phyloP scores from a whole-genome alignment of 2,888 invertebrate genomes.

The Archips xylosteana region DNA sequence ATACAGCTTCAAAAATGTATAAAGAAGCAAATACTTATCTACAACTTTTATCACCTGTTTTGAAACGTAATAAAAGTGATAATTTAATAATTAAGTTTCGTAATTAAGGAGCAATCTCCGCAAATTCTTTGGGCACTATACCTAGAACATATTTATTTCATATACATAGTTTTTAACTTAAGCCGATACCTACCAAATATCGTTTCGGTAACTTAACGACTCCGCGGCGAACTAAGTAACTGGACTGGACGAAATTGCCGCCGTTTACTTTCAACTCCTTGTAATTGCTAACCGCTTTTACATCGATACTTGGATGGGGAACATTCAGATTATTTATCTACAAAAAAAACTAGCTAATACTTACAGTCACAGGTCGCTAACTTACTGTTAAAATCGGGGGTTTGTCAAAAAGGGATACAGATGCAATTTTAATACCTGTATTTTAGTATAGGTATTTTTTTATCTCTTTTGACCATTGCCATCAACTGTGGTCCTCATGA shows the following conservation, averaged over 20 bases:
- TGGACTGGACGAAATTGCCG: conserved; percentile 69
- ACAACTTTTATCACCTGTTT: too few species aligned
- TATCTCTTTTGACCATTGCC: too few species aligned
- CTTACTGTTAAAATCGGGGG: neutral
- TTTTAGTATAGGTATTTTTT: too few species aligned
- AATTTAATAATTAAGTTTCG: neutral
- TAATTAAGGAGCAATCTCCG: neutral
- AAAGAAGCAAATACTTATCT: too few species aligned
- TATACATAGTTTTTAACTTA: too few species aligned
- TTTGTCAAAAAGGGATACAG: neutral
- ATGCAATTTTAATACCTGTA: too few species aligned
- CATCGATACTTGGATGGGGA: conserved; percentile 63
- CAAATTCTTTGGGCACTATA: neutral
- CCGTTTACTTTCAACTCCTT: conserved; percentile 77
- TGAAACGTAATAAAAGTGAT: too few species aligned
- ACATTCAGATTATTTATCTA: neutral
- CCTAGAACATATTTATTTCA: too few species aligned
- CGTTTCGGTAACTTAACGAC: conserved; percentile 56
- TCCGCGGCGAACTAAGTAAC: conserved; percentile 54
- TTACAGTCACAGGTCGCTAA: neutral
- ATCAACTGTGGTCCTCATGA: too few species aligned
- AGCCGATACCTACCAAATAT: conserved; percentile 6
- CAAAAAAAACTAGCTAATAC: neutral
- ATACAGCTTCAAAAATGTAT: too few species aligned
- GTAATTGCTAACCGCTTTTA: conserved; percentile 77